Base-by-base conservation (phyloP, 2,888 invertebrate genomes). In the Chrysolina haemoptera region DNA sequence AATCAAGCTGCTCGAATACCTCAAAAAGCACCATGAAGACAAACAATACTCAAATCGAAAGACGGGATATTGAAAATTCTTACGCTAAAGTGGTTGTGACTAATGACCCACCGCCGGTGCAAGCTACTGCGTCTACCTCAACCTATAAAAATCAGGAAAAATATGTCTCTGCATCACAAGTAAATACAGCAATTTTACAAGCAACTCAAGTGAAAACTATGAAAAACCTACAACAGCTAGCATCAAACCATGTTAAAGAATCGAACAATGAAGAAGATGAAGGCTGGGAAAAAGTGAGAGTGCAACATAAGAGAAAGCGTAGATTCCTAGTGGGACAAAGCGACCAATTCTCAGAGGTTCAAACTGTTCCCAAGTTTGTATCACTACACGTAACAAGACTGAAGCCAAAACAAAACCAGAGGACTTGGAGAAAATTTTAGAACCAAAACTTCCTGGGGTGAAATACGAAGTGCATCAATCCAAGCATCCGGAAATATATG, bases 1-100 rank as follows among this genome's bases (percentile, higher is more conserved):
- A 59, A 59, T 59, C 59, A 27, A 59, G n/a, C n/a, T n/a, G 59
- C 59, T 59, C 18, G 59, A 59, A 59, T 59, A 59, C 59, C 59
- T 59, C 10, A 27, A 59, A 59, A 5, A 59, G 27, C 9, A 10
- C 59, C 27, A 59, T 16, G 59, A 59, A 59, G 59, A 59, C 59
- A 59, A 59, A 59, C 20, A 59, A 59, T 59, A 20, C n/a, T 59
- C 59, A 59, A 59, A 18, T 5, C 14, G 59, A 59, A 59, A 59
- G 20, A 27, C 20, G 59, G 14, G 59, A 59, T 12, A 59, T 53
- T 59, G 59, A 59, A 59, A 59, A 59, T 59, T 59, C 59, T 59
- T 59, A 59, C 20, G 20, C 59, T 22, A 59, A 59, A 59, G 59
- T 59, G 20, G 59, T 59, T 12, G 59, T 59, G 59, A 4, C 59